A percentile compares a stretch with the other conserved stretches of the same genome.
phyloP scores from a whole-genome alignment of 2,797 vertebrate species.

The Eupleurogrammus muticus region DNA sequence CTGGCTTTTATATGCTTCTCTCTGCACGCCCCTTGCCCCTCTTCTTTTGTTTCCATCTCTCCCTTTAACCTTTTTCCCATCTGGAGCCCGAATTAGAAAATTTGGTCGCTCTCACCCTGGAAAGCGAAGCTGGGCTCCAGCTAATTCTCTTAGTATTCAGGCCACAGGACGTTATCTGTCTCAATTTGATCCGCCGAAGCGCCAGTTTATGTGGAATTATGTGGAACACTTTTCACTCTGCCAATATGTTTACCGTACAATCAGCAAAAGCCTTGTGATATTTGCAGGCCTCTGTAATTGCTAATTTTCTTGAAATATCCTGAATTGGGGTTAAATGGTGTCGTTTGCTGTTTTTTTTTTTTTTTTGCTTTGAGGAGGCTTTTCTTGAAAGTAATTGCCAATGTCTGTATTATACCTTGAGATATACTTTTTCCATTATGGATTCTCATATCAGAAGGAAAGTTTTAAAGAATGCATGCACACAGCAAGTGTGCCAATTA shows the following conservation, averaged over 20 bases:
- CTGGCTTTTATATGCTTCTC: slow-evolving; percentile 6
- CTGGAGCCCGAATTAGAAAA: slow-evolving; percentile 67
- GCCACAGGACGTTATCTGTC: slow-evolving; percentile 55
- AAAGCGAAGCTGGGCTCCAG: slow-evolving; percentile 50
- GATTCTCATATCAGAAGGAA: slow-evolving; percentile 13
- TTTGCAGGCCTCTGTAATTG: slow-evolving; percentile 14
- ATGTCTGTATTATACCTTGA: neutral
- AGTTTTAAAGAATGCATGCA: slow-evolving; percentile 8
- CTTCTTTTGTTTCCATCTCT: slow-evolving; percentile 31
- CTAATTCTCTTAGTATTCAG: slow-evolving; percentile 54
- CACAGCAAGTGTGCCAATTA: slow-evolving; percentile 38
- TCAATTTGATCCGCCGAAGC: slow-evolving; percentile 34
- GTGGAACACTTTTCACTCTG: slow-evolving; percentile 2
- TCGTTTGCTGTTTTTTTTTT: neutral
- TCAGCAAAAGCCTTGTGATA: slow-evolving; percentile 26
- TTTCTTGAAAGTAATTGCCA: slow-evolving; percentile 1
- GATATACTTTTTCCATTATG: too few relatives aligned
- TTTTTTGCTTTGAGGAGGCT: neutral
- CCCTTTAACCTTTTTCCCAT: slow-evolving; percentile 70
- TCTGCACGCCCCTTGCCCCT: slow-evolving; percentile 8
- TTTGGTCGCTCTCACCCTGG: slow-evolving; percentile 55
- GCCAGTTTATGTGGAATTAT: slow-evolving; percentile 12
- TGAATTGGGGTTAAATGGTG: slow-evolving; percentile 29
- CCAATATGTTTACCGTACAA: slow-evolving; percentile 20
- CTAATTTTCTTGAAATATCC: slow-evolving; percentile 3